Conservation (phyloP, 2,888 invertebrate genomes). For the Trachelus tabidus region DNA sequence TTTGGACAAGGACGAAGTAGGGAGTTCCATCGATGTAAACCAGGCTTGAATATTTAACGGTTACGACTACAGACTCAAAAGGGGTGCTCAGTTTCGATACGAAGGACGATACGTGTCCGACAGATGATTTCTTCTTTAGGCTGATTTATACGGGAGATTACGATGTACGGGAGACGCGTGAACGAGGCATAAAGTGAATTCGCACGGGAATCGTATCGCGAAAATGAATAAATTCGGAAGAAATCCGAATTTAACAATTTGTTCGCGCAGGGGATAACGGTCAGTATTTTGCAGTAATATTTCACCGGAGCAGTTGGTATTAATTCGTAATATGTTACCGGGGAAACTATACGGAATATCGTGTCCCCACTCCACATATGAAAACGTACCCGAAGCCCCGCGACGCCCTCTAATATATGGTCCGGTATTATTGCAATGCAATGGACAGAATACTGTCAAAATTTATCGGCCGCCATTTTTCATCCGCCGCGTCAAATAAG, state of each 20-base stretch:
- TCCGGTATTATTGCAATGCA: conserved; percentile 67
- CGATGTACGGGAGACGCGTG: neutral
- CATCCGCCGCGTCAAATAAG: conserved; percentile 64
- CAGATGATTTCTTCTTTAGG: neutral
- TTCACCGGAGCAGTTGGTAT: conserved; percentile 67
- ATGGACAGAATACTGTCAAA: conserved; percentile 67
- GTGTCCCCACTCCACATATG: conserved; percentile 13
- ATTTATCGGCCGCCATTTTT: conserved; percentile 66
- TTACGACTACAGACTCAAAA: neutral
- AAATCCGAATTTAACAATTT: conserved; percentile 56
- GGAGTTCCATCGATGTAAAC: neutral
- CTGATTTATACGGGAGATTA: neutral
- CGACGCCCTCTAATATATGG: conserved; percentile 63
- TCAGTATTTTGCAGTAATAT: conserved; percentile 66
- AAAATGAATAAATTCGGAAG: conserved; percentile 48
- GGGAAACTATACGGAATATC: conserved; percentile 62
- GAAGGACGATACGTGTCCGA: neutral
- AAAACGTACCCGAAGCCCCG: conserved; percentile 36
- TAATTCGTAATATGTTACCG: conserved; percentile 67
- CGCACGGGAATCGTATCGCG: conserved; percentile 8
- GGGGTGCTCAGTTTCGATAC: neutral
- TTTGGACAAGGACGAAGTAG: neutral
- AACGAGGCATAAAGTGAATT: conserved; percentile 16
- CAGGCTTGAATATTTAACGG: neutral
- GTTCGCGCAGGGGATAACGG: conserved; percentile 59